Evolutionary conservation across 2,888 invertebrate genomes (phyloP), one percentile per base, ranked within the genome.

Genomic region (Sthenelais limicola): DNA sequence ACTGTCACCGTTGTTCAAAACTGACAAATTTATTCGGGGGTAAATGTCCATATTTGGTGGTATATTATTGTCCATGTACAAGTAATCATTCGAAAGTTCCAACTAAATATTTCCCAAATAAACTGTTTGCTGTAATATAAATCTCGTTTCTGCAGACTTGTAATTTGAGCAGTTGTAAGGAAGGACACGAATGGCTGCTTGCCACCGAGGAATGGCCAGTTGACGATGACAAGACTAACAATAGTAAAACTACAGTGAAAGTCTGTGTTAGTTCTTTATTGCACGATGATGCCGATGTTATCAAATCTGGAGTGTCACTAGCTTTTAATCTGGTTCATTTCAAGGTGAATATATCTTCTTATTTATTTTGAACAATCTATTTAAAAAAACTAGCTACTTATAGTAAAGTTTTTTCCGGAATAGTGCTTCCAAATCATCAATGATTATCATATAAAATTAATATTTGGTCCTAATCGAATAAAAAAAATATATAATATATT

Each of bases 311-410:
- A 1, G 26, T 28, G 62, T 62, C 62, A 5, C 26, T 62, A 9
- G 62, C 62, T 24, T 62, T 38, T 24, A 62, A 62, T 21, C 38
- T 62, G 1, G 43, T 43, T 4, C 43, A 24, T 35, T 28, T 26
- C 38, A 62, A 62, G 62, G 62, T 62, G 33, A 32, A 30, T 52
- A 48, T n/a, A n/a, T n/a, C n/a, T n/a, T n/a, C n/a, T n/a, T 15
- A 43, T 43, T 15, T 15, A 43, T 12, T 43, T 43, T 43, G 43
- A 43, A 43, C 12, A 9, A 43, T 43, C 43, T 15, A 43, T 9
- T 43, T 21, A 51, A n/a, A 51, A 51, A 12, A 51, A 5, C 51
- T n/a, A n/a, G 7, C 21, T 26, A 51, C 21, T 12, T 21, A 7
- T 51, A 7, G 21, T 21, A 51, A 51, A 21, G 7, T 51, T 51